Percentiles rank a stretch among this genome's conserved stretches.
These are phyloP conservation scores for Petrocephalus sullivani DNA, from an alignment of 2,797 vertebrate species.

Conservation along the genomic window DNA sequence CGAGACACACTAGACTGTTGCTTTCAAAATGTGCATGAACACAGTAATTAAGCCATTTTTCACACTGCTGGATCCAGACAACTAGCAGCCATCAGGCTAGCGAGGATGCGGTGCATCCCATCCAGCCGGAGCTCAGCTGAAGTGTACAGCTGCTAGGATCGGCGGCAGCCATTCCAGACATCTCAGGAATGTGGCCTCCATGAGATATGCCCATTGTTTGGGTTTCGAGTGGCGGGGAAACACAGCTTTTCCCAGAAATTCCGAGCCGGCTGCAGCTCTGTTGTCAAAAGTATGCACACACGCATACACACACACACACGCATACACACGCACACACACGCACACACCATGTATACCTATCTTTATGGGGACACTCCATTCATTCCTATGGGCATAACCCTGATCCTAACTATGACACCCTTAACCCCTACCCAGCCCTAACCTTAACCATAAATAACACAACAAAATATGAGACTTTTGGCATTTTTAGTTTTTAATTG, in stretches of 20 bases:
- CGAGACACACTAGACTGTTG: background rate
- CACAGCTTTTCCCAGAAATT: background rate
- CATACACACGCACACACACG: background rate
- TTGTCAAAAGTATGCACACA: background rate
- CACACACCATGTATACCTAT: no score
- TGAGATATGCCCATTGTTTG: conserved; percentile 5
- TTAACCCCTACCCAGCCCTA: no score
- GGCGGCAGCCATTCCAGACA: conserved; percentile 57
- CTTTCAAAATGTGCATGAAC: background rate
- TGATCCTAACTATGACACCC: no score
- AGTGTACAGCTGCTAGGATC: background rate
- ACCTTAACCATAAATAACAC: no score
- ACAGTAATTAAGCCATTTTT: conserved; percentile 21
- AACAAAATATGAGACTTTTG: no score
- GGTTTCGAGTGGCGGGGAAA: background rate
- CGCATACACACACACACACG: background rate
- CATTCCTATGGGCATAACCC: no score
- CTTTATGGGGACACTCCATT: no score
- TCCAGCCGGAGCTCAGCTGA: conserved; percentile 21
- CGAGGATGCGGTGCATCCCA: conserved; percentile 20
- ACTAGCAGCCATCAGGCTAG: background rate
- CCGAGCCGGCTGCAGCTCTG: background rate
- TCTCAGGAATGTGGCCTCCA: conserved; percentile 66
- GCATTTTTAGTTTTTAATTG: no score
- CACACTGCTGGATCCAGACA: background rate